A percentile compares a stretch with the other conserved stretches of the same genome.
Evolutionary conservation across 2,888 invertebrate genomes (phyloP).

Genomic region (Yponomeuta sedellus): DNA sequence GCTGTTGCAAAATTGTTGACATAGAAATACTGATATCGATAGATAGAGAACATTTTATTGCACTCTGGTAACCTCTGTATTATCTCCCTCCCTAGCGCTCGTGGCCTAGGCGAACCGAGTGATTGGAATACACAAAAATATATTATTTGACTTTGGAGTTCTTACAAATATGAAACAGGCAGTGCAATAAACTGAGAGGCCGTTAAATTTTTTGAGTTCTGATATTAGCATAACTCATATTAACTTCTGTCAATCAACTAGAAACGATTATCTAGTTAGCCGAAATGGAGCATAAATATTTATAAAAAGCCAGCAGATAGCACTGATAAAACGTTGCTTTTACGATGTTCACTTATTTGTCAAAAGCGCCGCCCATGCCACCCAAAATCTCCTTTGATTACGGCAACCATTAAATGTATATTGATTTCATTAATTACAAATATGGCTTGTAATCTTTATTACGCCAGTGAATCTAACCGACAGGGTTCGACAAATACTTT

Average conservation of each 20-base stretch:
- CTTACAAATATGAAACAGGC: neutral
- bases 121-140: too few species aligned
- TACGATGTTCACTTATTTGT: slow-evolving; percentile 42
- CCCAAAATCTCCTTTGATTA: slow-evolving; percentile 42
- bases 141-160: too few species aligned
- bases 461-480: slow-evolving; percentile 36
- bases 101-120: too few species aligned
- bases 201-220: neutral
- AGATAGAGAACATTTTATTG: too few species aligned
- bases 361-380: slow-evolving; percentile 50
- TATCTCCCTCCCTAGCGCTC: too few species aligned
- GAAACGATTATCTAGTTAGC: neutral
- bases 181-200: neutral
- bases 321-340: slow-evolving; percentile 34
- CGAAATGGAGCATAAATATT: slow-evolving; percentile 35
- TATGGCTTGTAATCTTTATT: slow-evolving; percentile 58
- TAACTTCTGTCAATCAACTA: slow-evolving; percentile 43
- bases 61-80: too few species aligned
- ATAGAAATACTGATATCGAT: too few species aligned
- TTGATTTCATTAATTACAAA: slow-evolving; percentile 68
- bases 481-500: neutral
- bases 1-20: too few species aligned
- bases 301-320: slow-evolving; percentile 34
- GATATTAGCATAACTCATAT: slow-evolving; percentile 44
- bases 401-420: slow-evolving; percentile 43